phyloP scores from a whole-genome alignment of 2,888 invertebrate species.

The Lithophane semibrunnea region DNA sequence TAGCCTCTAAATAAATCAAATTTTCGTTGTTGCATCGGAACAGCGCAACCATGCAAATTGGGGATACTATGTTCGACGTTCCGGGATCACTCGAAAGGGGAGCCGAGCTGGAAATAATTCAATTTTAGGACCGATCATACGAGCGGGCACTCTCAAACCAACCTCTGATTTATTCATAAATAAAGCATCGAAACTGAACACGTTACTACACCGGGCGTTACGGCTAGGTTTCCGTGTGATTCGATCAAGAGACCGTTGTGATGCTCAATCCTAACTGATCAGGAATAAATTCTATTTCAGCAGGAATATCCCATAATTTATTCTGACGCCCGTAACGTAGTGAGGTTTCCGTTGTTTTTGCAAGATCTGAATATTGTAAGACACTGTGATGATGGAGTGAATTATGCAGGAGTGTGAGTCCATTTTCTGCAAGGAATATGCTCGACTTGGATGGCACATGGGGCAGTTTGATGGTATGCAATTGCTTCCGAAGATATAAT shows the following conservation, averaged over 20 bases:
- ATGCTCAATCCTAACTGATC: constrained; percentile 46
- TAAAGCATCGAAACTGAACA: constrained; percentile 68
- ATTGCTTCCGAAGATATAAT: not conserved
- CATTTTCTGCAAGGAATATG: constrained; percentile 13
- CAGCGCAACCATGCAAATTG: constrained; percentile 76
- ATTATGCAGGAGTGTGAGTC: constrained; percentile 32
- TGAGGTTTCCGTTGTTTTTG: constrained; percentile 41
- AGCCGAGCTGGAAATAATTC: constrained; percentile 79
- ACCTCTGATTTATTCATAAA: constrained; percentile 78
- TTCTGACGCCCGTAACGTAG: constrained; percentile 41
- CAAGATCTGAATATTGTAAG: constrained; percentile 49
- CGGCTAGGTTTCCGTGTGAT: constrained; percentile 50
- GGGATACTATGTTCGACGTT: constrained; percentile 62
- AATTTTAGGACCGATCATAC: constrained; percentile 81
- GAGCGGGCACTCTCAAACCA: constrained; percentile 69
- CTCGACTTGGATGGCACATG: not conserved
- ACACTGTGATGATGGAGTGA: constrained; percentile 28
- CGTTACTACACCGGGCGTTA: constrained; percentile 33
- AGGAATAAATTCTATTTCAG: constrained; percentile 55
- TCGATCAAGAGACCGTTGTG: constrained; percentile 46
- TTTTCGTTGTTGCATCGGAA: constrained; percentile 60
- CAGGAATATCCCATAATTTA: constrained; percentile 57
- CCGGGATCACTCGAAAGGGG: constrained; percentile 65
- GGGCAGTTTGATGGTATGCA: not conserved
- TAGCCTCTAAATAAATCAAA: constrained; percentile 72